Conservation (phyloP, 2,113 vertebrate genomes). For the Ameiurus melas region DNA sequence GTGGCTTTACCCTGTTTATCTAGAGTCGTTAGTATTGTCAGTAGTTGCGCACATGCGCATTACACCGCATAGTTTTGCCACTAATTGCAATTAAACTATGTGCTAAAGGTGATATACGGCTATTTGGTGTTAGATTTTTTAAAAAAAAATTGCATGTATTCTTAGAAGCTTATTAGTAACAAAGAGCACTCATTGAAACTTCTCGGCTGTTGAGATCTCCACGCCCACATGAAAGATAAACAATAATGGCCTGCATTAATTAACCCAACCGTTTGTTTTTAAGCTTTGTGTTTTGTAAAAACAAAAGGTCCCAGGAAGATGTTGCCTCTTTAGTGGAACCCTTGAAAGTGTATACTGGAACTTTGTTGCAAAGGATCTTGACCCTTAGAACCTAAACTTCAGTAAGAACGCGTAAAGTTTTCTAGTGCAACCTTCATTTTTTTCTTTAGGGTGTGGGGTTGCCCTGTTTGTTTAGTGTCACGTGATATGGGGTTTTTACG, state of each 20-base stretch:
- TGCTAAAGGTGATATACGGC: not conserved
- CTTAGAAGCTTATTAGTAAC: not conserved
- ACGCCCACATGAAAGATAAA: not conserved
- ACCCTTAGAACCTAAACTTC: not conserved
- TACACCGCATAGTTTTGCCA: not conserved
- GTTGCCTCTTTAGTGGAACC: not conserved
- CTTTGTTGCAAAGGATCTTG: not conserved
- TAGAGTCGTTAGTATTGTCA: not conserved
- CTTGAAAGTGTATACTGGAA: not conserved
- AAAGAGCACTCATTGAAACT: not conserved
- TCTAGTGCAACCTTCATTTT: not conserved
- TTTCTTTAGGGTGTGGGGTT: not conserved
- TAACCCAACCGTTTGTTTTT: not conserved
- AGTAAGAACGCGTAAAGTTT: not conserved
- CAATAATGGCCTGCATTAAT: not conserved
- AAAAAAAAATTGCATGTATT: not conserved
- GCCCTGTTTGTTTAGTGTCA: not conserved
- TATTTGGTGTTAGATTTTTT: not conserved
- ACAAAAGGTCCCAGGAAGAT: not conserved
- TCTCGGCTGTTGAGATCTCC: not conserved
- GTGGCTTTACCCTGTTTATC: not conserved
- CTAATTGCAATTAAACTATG: not conserved
- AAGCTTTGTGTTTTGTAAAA: not conserved
- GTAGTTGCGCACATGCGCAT: not conserved
- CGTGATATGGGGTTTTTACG: not conserved